phyloP scores from a whole-genome alignment of 2,113 vertebrate species.

The Rutilus rutilus region DNA sequence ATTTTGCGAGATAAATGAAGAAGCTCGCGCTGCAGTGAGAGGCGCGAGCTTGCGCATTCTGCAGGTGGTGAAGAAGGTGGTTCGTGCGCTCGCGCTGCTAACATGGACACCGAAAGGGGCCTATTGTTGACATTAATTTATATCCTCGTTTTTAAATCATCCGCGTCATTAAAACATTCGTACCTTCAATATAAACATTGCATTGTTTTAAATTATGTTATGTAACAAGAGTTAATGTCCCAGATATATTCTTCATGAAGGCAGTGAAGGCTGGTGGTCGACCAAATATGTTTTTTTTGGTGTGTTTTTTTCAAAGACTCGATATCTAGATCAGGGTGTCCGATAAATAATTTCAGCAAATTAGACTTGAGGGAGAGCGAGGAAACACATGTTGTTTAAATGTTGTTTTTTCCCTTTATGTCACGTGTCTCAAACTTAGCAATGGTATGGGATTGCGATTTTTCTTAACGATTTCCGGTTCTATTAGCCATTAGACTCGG shows the following conservation, averaged over 20 bases:
- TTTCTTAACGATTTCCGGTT: neutral
- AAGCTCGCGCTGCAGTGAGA: constrained; percentile 79
- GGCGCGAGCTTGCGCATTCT: constrained; percentile 86
- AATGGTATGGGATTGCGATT: neutral
- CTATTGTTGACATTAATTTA: constrained; percentile 41
- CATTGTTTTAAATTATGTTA: constrained; percentile 68
- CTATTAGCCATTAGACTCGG: too few species aligned
- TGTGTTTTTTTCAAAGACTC: neutral
- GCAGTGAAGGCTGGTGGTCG: neutral
- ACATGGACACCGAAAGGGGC: constrained; percentile 46
- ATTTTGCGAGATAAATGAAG: constrained; percentile 66
- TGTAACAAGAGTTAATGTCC: constrained; percentile 62
- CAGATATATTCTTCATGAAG: constrained; percentile 41
- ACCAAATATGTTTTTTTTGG: too few species aligned
- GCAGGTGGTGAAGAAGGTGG: constrained; percentile 88
- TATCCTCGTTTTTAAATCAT: neutral
- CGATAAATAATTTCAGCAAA: neutral
- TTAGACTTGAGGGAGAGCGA: neutral
- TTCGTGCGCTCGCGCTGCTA: constrained; percentile 60
- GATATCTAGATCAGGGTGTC: neutral
- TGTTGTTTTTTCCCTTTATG: neutral
- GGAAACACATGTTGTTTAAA: neutral
- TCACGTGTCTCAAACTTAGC: neutral
- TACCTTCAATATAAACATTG: neutral
- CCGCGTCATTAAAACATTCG: neutral